Base-by-base conservation (phyloP, 2,113 vertebrate genomes). In the Cryptoleucopteryx plumbea region DNA sequence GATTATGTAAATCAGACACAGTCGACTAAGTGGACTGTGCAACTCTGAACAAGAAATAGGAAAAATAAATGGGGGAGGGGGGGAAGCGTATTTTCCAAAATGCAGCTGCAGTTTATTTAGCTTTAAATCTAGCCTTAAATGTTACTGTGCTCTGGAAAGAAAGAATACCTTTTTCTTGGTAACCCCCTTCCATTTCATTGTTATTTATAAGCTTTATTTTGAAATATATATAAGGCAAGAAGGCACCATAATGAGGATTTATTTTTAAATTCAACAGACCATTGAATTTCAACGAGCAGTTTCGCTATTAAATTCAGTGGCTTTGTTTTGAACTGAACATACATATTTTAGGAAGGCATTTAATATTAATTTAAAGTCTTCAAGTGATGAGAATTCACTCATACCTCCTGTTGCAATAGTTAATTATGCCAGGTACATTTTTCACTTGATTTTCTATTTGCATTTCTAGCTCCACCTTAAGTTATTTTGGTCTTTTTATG, bases 401-500 rank as follows among this genome's bases (percentile, higher is more conserved):
- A 45, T 83, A 70, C 63, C 82, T 95, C 86, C 86, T 91, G 88
- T 94, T 96, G 90, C 95, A 97, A 40, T 53, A 77, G 67, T 92
- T 94, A 96, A 97, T 97, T 95, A 94, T 62, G 31, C 52, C 40
- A 89, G 56, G 83, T 95, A 96, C 72, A 19, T 91, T 94, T 94
- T 95, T 61, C 68, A 74, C 34, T 96, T 97, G 94, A 93, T 95
- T 94, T 94, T 89, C 88, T 89, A 95, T 97, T 96, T 96, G 92
- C 96, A 97, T 96, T 95, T 97, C 58, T 92, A 87, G 89, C 91
- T 96, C 93, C 83, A 91, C 93, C 96, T 89, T 82, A 82, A 79
- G 91, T 87, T 96, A 95, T 95, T 97, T 96, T 93, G 68, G 86
- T 96, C 83, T 96, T 94, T 88, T 91, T 91, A 62, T 91, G 93